Percentiles rank a stretch among this genome's conserved stretches.
Evolutionary conservation across 2,888 invertebrate genomes (phyloP).

Genomic region (Drosophila subquinaria): DNA sequence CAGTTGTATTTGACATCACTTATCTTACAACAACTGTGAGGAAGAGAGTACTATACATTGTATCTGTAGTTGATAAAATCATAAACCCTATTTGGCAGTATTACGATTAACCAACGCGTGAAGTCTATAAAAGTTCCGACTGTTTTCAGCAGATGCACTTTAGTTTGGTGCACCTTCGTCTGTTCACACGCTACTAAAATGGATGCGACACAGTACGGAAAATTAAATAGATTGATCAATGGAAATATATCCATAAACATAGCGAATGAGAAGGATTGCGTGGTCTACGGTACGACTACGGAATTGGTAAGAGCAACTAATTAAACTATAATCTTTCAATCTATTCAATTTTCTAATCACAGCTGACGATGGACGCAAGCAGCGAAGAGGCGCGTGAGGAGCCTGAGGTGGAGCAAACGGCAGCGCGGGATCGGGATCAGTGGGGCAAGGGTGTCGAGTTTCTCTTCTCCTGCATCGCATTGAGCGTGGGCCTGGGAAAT

Average conservation of each 20-base stretch:
- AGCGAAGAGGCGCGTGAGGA: slow-evolving; percentile 16
- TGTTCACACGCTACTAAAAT: slow-evolving; percentile 48
- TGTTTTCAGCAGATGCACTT: slow-evolving; percentile 12
- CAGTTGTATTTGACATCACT: background rate
- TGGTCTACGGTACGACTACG: slow-evolving; percentile 56
- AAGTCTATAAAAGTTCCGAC: slow-evolving; percentile 18
- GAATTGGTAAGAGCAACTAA: slow-evolving; percentile 63
- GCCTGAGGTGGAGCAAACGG: background rate
- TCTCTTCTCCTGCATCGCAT: slow-evolving; percentile 87
- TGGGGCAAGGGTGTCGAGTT: slow-evolving; percentile 89
- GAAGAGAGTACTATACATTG: background rate
- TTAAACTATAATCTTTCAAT: background rate
- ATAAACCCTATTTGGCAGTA: slow-evolving; percentile 8
- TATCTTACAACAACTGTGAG: slow-evolving; percentile 1
- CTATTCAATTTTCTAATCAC: background rate
- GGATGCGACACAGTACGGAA: slow-evolving; percentile 71
- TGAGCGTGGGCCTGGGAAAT: slow-evolving; percentile 89
- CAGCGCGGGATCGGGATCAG: slow-evolving; percentile 84
- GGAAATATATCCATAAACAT: slow-evolving; percentile 1
- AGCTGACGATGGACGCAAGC: slow-evolving; percentile 47
- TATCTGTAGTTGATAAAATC: slow-evolving; percentile 13
- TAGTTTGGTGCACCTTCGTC: slow-evolving; percentile 32
- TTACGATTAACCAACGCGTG: slow-evolving; percentile 24
- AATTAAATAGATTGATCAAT: slow-evolving; percentile 52
- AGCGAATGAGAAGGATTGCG: slow-evolving; percentile 36